phyloP scores from a whole-genome alignment of 1,140 invertebrate species.

The Zophobas atratus region DNA sequence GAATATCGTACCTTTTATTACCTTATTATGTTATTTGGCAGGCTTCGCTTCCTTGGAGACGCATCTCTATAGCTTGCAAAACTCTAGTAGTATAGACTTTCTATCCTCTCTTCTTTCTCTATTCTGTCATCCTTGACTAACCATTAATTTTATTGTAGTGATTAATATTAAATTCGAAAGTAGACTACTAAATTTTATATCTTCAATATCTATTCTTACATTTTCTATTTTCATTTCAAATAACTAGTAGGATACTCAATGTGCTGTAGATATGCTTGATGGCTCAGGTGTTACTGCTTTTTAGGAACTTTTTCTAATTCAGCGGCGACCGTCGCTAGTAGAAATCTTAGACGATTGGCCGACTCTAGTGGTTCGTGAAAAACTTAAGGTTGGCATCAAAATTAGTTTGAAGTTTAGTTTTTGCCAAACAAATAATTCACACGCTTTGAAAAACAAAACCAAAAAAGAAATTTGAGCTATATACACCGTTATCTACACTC shows the following conservation, averaged over 20 bases:
- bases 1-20: slow-evolving; percentile 13
- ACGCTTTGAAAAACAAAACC: slow-evolving; percentile 40
- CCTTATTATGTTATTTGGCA: slow-evolving; percentile 27
- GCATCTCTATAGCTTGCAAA: slow-evolving; percentile 56
- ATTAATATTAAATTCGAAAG: slow-evolving; percentile 43
- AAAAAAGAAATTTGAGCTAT: slow-evolving; percentile 43
- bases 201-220: slow-evolving; percentile 62
- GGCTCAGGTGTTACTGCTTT: slow-evolving; percentile 63
- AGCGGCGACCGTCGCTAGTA: slow-evolving; percentile 71
- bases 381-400: slow-evolving; percentile 61
- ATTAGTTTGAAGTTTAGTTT: slow-evolving; percentile 33
- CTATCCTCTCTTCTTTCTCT: slow-evolving; percentile 49
- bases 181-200: slow-evolving; percentile 61
- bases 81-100: slow-evolving; percentile 43
- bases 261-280: slow-evolving; percentile 54
- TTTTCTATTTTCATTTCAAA: slow-evolving; percentile 40
- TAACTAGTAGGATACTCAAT: slow-evolving; percentile 43
- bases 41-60: slow-evolving; percentile 54
- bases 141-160: slow-evolving; percentile 49
- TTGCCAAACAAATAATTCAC: slow-evolving; percentile 38
- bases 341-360: slow-evolving; percentile 72
- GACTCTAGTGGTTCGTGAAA: slow-evolving; percentile 67
- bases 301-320: slow-evolving; percentile 78
- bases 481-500: slow-evolving; percentile 46
- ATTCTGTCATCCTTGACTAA: slow-evolving; percentile 47